These are phyloP conservation scores for Drosophila tanythrix DNA, from an alignment of 2,888 invertebrate genomes.

Conservation along the genomic window DNA sequence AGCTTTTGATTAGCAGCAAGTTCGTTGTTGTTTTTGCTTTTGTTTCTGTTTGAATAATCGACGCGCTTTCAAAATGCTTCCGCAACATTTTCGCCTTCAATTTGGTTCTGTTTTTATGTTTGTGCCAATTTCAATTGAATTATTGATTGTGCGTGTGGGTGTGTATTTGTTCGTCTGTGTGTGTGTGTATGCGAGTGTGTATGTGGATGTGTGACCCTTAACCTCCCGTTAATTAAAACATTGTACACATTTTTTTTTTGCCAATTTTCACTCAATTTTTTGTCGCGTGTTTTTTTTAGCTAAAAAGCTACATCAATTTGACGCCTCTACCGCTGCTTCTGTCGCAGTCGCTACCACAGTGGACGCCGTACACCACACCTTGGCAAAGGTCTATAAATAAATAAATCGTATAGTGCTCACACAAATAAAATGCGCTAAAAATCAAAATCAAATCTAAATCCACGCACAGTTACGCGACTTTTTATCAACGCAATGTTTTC, in stretches of 20 bases:
- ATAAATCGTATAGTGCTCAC: slow-evolving; percentile 35
- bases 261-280: slow-evolving; percentile 31
- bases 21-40: slow-evolving; percentile 34
- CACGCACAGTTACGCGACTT: slow-evolving; percentile 12
- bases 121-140: slow-evolving; percentile 55
- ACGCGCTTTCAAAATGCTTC: slow-evolving; percentile 59
- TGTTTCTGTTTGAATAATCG: slow-evolving; percentile 48
- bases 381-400: slow-evolving; percentile 52
- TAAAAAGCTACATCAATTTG: not conserved
- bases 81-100: slow-evolving; percentile 41
- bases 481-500: slow-evolving; percentile 15
- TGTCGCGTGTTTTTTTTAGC: slow-evolving; percentile 15
- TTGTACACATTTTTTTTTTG: slow-evolving; percentile 4
- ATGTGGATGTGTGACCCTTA: not conserved
- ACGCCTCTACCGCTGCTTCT: slow-evolving; percentile 7
- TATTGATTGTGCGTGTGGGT: slow-evolving; percentile 59
- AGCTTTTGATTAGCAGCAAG: slow-evolving; percentile 72
- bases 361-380: slow-evolving; percentile 28
- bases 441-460: slow-evolving; percentile 41
- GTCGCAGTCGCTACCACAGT: slow-evolving; percentile 3
- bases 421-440: slow-evolving; percentile 30
- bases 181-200: slow-evolving; percentile 19
- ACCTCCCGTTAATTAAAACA: not conserved
- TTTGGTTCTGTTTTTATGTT: slow-evolving; percentile 14
- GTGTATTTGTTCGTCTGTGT: not conserved